Percentiles rank a stretch among this genome's conserved stretches.
Evolutionary conservation across 2,888 invertebrate species (phyloP).

Genomic region (Camptogramma bilineatum): DNA sequence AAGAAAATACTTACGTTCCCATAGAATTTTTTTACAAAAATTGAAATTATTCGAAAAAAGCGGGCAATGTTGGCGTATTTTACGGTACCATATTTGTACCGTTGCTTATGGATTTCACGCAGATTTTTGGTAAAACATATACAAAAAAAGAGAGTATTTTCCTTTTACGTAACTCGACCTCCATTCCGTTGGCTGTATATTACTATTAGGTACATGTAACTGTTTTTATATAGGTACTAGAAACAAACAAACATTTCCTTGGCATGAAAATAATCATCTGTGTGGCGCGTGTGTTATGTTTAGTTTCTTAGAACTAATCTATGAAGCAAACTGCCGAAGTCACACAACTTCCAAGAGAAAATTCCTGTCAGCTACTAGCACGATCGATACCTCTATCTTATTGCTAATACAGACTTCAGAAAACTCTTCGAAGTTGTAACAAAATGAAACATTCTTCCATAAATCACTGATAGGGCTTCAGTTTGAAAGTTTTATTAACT

Average conservation of each 20-base stretch:
- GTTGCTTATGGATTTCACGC: neutral
- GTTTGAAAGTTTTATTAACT: slow-evolving; percentile 38
- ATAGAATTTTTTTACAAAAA: too few species aligned
- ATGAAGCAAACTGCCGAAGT: neutral
- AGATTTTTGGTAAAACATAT: neutral
- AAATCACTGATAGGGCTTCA: slow-evolving; percentile 36
- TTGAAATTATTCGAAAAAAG: too few species aligned
- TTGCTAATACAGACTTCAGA: slow-evolving; percentile 20
- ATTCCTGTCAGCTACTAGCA: slow-evolving; percentile 1
- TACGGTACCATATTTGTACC: slow-evolving; percentile 1
- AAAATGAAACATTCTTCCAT: slow-evolving; percentile 33
- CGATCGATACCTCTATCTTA: slow-evolving; percentile 8
- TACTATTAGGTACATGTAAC: neutral
- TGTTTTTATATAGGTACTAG: too few species aligned
- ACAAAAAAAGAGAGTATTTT: neutral
- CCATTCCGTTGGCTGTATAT: neutral
- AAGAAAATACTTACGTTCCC: too few species aligned
- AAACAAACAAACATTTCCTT: too few species aligned
- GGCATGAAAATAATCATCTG: neutral
- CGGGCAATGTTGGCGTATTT: too few species aligned
- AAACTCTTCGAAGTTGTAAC: slow-evolving; percentile 23
- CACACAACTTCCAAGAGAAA: slow-evolving; percentile 8
- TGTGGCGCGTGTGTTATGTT: neutral
- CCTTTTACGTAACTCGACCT: neutral
- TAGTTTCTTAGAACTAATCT: neutral